Conservation (phyloP, 2,888 invertebrate genomes). For the Orchesella flavescens region DNA sequence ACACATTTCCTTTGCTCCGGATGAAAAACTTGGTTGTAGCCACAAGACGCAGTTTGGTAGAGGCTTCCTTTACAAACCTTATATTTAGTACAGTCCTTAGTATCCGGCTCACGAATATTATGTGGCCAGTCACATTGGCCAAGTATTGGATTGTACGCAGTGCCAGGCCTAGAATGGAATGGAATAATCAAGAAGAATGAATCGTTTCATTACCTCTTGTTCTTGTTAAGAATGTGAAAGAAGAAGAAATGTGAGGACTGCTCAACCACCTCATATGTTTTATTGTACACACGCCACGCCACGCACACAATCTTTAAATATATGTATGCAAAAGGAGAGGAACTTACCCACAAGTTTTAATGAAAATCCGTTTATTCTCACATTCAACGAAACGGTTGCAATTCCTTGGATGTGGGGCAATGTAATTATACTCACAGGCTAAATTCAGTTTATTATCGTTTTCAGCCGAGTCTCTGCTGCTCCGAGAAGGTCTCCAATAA, state of each 20-base stretch:
- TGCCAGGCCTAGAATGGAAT: conserved; percentile 70
- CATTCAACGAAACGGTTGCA: conserved; percentile 70
- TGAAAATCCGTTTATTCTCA: conserved; percentile 64
- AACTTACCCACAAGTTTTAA: conserved; percentile 70
- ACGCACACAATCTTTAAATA: too few relatives aligned
- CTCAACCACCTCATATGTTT: not conserved
- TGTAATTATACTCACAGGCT: conserved; percentile 67
- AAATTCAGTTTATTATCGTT: conserved; percentile 46
- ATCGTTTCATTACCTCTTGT: not conserved
- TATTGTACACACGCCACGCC: not conserved
- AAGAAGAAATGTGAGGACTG: too few relatives aligned
- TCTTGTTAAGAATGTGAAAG: too few relatives aligned
- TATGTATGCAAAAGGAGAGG: too few relatives aligned
- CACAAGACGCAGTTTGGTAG: conserved; percentile 51
- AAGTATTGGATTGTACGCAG: conserved; percentile 65
- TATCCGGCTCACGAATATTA: conserved; percentile 58
- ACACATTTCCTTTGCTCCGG: conserved; percentile 39
- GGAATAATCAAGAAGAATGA: conserved; percentile 1
- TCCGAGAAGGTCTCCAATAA: not conserved
- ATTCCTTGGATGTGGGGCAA: conserved; percentile 66
- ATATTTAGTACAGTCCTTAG: conserved; percentile 57
- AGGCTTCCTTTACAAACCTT: conserved; percentile 53
- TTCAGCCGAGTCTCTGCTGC: not conserved
- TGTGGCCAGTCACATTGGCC: conserved; percentile 69
- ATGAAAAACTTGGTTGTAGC: conserved; percentile 50